Evolutionary conservation across 1,140 invertebrate species (phyloP).

Genomic region (Mycetomoellerius zeteki): DNA sequence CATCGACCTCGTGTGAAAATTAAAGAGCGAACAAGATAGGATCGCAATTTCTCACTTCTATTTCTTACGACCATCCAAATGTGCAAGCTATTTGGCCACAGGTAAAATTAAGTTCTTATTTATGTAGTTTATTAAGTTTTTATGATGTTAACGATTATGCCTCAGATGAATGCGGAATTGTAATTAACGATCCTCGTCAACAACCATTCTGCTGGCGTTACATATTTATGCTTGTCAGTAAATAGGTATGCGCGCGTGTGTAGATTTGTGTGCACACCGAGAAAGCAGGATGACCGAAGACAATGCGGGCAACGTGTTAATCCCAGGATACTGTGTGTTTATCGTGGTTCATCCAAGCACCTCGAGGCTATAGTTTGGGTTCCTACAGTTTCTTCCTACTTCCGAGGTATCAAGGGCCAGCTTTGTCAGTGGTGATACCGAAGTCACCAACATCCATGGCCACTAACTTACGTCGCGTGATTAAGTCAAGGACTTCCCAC

Average conservation of each 20-base stretch:
- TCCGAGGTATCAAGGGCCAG: constrained; percentile 28
- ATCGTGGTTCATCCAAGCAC: constrained; percentile 65
- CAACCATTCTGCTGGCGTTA: constrained; percentile 7
- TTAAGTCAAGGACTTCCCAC: constrained; percentile 67
- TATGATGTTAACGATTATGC: constrained; percentile 21
- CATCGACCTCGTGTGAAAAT: not conserved
- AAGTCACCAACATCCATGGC: constrained; percentile 66
- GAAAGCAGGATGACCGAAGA: constrained; percentile 47
- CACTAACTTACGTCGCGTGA: constrained; percentile 68
- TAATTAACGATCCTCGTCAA: constrained; percentile 52
- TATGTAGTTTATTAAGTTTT: constrained; percentile 24
- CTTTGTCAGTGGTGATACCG: constrained; percentile 29
- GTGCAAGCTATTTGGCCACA: not conserved
- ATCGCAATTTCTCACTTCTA: not conserved
- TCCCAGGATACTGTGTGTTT: constrained; percentile 73
- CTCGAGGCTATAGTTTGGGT: constrained; percentile 46
- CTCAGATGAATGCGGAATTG: constrained; percentile 23
- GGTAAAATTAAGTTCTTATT: constrained; percentile 40
- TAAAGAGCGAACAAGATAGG: not conserved
- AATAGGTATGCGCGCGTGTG: not conserved
- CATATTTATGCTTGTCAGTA: constrained; percentile 29
- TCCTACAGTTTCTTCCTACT: constrained; percentile 22
- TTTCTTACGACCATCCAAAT: not conserved
- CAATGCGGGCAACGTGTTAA: constrained; percentile 75
- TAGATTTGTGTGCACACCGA: not conserved